These are phyloP conservation scores for Globodera rostochiensis DNA, from an alignment of 1,140 invertebrate genomes.

Conservation along the genomic window DNA sequence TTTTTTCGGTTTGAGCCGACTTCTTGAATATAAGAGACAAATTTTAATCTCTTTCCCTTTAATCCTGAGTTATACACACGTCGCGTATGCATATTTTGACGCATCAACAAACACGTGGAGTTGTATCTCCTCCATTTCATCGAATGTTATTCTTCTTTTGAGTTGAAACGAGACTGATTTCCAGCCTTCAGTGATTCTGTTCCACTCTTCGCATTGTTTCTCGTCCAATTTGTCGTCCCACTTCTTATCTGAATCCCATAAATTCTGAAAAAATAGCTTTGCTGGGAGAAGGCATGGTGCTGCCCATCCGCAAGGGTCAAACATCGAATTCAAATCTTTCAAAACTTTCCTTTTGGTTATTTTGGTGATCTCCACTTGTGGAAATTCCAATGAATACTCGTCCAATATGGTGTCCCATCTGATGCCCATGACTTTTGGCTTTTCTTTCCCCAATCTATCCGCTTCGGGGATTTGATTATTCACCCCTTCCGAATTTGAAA, in stretches of 20 bases:
- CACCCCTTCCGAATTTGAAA: background rate
- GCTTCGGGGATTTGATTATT: background rate
- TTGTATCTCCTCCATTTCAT: background rate
- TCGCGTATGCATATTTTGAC: slow-evolving; percentile 7
- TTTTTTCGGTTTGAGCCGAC: background rate
- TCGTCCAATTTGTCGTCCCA: background rate
- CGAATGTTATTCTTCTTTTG: slow-evolving; percentile 3
- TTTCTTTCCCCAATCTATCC: slow-evolving; percentile 15
- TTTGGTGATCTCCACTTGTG: background rate
- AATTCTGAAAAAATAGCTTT: slow-evolving; percentile 1
- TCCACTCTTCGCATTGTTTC: no score
- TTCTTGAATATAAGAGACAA: background rate
- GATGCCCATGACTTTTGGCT: slow-evolving; percentile 7
- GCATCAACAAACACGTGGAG: slow-evolving; percentile 5
- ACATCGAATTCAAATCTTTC: background rate
- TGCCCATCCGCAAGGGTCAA: background rate
- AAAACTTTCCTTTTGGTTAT: slow-evolving; percentile 4
- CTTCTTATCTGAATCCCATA: background rate
- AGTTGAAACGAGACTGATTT: background rate
- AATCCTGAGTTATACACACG: slow-evolving; percentile 4
- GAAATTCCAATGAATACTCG: background rate
- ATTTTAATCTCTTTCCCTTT: background rate
- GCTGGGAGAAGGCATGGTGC: background rate
- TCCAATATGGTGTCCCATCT: background rate
- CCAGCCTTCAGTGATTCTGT: background rate